Conservation (phyloP, 2,797 vertebrate genomes). For the Dicrostonyx torquatus region DNA sequence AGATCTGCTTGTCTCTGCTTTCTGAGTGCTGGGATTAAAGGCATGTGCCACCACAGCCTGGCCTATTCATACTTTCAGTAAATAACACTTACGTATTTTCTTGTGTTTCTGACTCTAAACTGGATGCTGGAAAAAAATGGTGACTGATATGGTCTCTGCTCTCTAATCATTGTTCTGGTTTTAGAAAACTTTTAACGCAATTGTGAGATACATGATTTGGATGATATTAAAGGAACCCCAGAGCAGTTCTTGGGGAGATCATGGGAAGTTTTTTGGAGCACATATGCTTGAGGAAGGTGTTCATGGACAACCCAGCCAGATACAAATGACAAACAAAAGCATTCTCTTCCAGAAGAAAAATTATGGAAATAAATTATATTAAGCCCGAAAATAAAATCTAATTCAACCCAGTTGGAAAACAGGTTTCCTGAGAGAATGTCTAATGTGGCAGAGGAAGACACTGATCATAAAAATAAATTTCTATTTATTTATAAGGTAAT, state of each 20-base stretch:
- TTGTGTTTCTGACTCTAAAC: not conserved
- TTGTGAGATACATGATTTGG: not conserved
- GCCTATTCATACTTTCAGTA: not conserved
- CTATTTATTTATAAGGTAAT: slow-evolving; percentile 39
- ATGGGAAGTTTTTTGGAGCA: not conserved
- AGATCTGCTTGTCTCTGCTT: no score
- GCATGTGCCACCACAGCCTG: no score
- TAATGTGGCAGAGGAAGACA: not conserved
- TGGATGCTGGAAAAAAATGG: not conserved
- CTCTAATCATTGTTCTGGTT: not conserved
- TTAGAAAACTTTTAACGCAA: not conserved
- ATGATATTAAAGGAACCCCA: not conserved
- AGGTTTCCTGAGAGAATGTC: not conserved
- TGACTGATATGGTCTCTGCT: not conserved
- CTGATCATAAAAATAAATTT: not conserved
- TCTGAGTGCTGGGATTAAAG: no score
- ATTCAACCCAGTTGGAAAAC: slow-evolving; percentile 8
- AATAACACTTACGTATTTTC: not conserved
- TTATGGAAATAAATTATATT: not conserved
- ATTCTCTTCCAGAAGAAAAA: not conserved
- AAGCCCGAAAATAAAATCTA: not conserved
- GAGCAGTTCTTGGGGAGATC: not conserved
- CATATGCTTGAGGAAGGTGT: not conserved
- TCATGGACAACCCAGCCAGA: not conserved
- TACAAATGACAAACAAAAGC: not conserved